Conservation (phyloP, 1,140 invertebrate genomes). For the Psilanteris sp. region DNA sequence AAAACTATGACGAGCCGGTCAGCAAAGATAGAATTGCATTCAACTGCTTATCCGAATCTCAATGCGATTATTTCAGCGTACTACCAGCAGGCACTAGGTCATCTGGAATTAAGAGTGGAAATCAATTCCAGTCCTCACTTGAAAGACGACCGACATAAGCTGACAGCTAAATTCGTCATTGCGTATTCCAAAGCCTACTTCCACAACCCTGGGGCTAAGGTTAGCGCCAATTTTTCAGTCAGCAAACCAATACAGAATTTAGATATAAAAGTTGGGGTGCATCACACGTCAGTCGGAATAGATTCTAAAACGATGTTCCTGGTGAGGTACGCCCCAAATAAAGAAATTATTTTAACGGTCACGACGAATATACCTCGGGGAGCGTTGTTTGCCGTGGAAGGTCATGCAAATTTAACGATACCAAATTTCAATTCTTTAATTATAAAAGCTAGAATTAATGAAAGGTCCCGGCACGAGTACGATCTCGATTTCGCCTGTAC, state of each 20-base stretch:
- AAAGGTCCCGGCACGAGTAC: constrained; percentile 81
- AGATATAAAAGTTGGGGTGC: constrained; percentile 78
- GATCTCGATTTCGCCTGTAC: constrained; percentile 84
- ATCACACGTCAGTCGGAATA: constrained; percentile 69
- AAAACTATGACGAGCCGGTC: constrained; percentile 82
- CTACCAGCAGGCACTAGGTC: constrained; percentile 82
- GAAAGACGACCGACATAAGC: constrained; percentile 80
- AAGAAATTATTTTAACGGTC: constrained; percentile 82
- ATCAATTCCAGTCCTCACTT: constrained; percentile 79
- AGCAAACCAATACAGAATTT: constrained; percentile 79
- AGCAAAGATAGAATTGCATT: constrained; percentile 84
- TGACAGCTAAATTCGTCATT: constrained; percentile 80
- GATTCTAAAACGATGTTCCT: constrained; percentile 73
- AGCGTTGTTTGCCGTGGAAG: constrained; percentile 81
- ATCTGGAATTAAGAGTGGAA: constrained; percentile 80
- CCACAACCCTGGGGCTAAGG: constrained; percentile 75
- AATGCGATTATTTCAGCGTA: constrained; percentile 85
- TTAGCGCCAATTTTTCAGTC: constrained; percentile 75
- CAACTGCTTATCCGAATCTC: constrained; percentile 87
- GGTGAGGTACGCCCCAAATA: constrained; percentile 80
- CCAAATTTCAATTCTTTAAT: constrained; percentile 83
- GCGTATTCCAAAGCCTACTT: constrained; percentile 80
- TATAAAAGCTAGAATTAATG: constrained; percentile 80
- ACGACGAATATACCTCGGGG: constrained; percentile 80
- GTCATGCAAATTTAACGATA: constrained; percentile 82